Evolutionary conservation across 1,140 invertebrate genomes (phyloP), one percentile per base, ranked within the genome.

Genomic region (Calliopsis andreniformis): DNA sequence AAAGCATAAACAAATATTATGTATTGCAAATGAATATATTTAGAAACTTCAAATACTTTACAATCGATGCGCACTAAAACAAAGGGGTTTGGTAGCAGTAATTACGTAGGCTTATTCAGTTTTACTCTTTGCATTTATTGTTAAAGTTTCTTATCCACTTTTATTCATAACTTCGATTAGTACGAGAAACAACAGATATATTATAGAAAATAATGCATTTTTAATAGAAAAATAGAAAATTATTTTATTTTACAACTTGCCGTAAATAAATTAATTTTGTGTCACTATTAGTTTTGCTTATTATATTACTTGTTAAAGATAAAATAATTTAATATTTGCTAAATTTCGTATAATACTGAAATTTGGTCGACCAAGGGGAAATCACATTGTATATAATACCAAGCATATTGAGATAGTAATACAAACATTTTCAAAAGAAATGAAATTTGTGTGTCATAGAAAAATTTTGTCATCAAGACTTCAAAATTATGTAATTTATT

Each of bases 41-140:
- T 32, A 2, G 18, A 25, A 62, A 49, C 12, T 62, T 51, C 20
- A 49, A 49, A 23, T 71, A 1, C 6, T 58, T 56, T 67, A 28
- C 4, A 20, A 18, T 75, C 6, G 39, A 66, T 35, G 42, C 7
- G 10, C 32, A 28, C 32, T 45, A 75, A 28, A 39, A 1, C 14
- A 14, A 25, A 45, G 23, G 12, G 2, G 16, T 64, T 59, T 0
- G 23, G 6, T 64, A 30, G 16, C 32, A 35, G 18, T 47, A 39
- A 23, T 39, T 77, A 53, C 25, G n/a, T 61, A 10, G 42, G n/a
- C 56, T 28, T 56, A 20, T 2, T 20, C 18, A 8, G 23, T 28
- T 66, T 61, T 28, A 16, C 35, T 66, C 5, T 75, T 56, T 67
- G 30, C 14, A 47, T 75, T 39, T 67, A 53, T 42, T 63, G 25